Evolutionary conservation across 2,888 invertebrate species (phyloP), one percentile per base, ranked within the genome.

Genomic region (Drosophila meridionalis): DNA sequence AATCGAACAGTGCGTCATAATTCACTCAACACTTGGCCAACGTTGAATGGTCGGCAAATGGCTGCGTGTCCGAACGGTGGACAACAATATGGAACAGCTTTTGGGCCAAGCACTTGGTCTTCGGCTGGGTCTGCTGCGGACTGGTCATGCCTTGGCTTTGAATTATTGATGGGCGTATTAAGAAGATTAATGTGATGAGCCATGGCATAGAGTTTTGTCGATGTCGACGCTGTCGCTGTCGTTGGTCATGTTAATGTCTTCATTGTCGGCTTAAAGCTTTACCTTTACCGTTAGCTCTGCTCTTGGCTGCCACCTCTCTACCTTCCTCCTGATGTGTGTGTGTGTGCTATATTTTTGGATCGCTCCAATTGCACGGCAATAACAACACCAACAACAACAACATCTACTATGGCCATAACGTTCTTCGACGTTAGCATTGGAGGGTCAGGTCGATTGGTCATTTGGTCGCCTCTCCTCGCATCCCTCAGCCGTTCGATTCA

Each of bases 121-220:
- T 43, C 9, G 61, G 59, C 53, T 74, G 55, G 64, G 38, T 50
- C 56, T 43, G 59, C 30, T 72, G 65, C 66, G 81, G 66, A 56
- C 62, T 89, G 87, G 86, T 78, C 87, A 88, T 90, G 89, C 78
- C 78, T 88, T 83, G 82, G 83, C 90, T 87, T 90, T 87, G 87
- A 87, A 87, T 87, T 87, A 87, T 87, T 87, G 87, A 87, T 87
- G 87, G 87, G 90, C 89, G 87, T 87, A 87, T 87, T 87, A 87
- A 83, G 84, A 87, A 87, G 87, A 87, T 87, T 87, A 87, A 87
- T 87, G 87, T 90, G 87, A 87, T 87, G 87, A 90, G 87, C 82
- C 74, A 57, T 73, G 74, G 83, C 68, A 73, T 71, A 77, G 83
- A 83, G 87, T 90, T 88, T 90, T 79, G 90, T 87, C 55, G 57